Evolutionary conservation across 2,888 invertebrate genomes (phyloP).

Genomic region (Julus scanicus): DNA sequence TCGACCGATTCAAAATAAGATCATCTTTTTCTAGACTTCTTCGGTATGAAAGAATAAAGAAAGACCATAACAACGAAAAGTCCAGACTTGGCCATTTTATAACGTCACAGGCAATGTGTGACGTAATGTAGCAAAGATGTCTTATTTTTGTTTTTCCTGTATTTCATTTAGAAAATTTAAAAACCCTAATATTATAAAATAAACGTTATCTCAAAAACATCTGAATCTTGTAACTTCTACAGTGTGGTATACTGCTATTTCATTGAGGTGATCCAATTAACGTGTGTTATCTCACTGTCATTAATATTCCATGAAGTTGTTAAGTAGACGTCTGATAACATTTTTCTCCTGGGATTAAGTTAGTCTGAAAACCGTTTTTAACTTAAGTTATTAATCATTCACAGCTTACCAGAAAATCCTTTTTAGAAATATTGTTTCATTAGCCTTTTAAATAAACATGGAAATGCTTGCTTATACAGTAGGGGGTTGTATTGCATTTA

Average conservation of each 20-base stretch:
- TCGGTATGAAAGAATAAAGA: not conserved
- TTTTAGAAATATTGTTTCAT: not conserved
- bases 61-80: not conserved
- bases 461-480: not conserved
- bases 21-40: not conserved
- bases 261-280: not conserved
- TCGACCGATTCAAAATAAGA: not conserved
- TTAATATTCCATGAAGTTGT: not conserved
- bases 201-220: not conserved
- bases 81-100: not conserved
- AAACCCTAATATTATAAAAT: not conserved
- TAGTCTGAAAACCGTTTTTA: not conserved
- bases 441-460: not conserved
- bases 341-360: not conserved
- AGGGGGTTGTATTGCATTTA: no score
- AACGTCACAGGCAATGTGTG: no score
- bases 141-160: not conserved
- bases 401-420: not conserved
- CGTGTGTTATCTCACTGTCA: not conserved
- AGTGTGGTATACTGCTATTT: not conserved
- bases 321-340: not conserved
- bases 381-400: not conserved
- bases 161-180: no score
- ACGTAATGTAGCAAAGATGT: not conserved
- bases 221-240: not conserved